phyloP scores from a whole-genome alignment of 2,888 invertebrate species.

The Congeria kusceri region DNA sequence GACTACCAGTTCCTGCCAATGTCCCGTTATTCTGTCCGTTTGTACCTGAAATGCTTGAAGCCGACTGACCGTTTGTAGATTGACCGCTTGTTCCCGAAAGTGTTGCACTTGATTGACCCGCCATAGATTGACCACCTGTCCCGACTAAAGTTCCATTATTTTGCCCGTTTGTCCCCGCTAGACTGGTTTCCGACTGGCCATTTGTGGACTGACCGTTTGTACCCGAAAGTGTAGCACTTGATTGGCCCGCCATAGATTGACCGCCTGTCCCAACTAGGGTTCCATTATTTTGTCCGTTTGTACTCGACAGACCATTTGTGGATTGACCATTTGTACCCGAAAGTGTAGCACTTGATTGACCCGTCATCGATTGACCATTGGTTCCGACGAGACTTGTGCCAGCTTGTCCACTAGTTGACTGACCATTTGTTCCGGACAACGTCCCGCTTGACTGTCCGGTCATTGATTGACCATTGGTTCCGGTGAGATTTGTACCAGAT shows the following conservation, averaged over 20 bases:
- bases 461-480: no score
- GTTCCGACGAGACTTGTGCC: not conserved
- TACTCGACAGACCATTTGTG: not conserved
- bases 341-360: no score
- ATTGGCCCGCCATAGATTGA: not conserved
- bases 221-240: not conserved
- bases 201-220: constrained; percentile 13
- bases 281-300: constrained; percentile 3
- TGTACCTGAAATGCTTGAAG: constrained; percentile 5
- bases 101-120: constrained; percentile 10
- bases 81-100: no score
- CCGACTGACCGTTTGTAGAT: constrained; percentile 6
- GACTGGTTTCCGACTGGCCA: not conserved
- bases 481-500: no score
- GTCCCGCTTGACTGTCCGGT: no score
- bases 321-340: constrained; percentile 9
- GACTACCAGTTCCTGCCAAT: not conserved
- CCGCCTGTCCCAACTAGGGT: constrained; percentile 6
- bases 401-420: not conserved
- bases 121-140: constrained; percentile 7
- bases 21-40: constrained; percentile 5
- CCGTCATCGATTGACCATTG: no score
- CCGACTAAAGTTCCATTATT: constrained; percentile 10
- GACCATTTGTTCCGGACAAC: no score
- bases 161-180: not conserved